Conservation (phyloP, 2,888 invertebrate species). For the Unio pictorum region DNA sequence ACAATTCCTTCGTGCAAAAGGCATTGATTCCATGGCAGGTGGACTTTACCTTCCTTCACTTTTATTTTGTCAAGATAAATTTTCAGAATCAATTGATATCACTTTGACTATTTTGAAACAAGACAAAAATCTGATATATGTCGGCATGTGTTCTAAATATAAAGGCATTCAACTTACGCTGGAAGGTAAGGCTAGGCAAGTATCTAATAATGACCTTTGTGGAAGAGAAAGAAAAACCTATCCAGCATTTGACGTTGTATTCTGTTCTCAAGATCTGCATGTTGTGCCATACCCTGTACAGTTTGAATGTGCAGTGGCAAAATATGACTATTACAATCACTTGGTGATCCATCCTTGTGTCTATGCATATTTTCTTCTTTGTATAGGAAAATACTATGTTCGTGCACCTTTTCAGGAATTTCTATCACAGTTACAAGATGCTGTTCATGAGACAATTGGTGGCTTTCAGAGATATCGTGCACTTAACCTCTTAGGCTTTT, state of each 20-base stretch:
- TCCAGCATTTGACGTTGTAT: constrained; percentile 8
- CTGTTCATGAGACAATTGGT: not conserved
- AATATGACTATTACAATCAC: not conserved
- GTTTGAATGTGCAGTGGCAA: constrained; percentile 12
- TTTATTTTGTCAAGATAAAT: too few relatives aligned
- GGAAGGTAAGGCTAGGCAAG: not conserved
- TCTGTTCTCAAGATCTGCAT: constrained; percentile 4
- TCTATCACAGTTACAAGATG: constrained; percentile 2
- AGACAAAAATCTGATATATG: not conserved
- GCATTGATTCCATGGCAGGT: too few relatives aligned
- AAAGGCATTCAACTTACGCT: not conserved
- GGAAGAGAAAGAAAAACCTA: too few relatives aligned
- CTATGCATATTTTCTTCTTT: constrained; percentile 8
- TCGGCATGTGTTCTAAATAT: not conserved
- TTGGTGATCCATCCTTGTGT: constrained; percentile 12
- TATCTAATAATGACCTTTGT: too few relatives aligned
- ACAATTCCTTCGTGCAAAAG: too few relatives aligned
- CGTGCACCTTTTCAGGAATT: not conserved
- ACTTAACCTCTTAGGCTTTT: constrained; percentile 8
- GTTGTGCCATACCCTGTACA: constrained; percentile 12
- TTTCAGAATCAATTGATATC: too few relatives aligned
- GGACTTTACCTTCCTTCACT: too few relatives aligned
- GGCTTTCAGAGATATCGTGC: constrained; percentile 4
- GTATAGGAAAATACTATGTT: not conserved
- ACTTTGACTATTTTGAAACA: not conserved